Conservation (phyloP, 2,797 vertebrate genomes). For the Cirrhinus molitorella region DNA sequence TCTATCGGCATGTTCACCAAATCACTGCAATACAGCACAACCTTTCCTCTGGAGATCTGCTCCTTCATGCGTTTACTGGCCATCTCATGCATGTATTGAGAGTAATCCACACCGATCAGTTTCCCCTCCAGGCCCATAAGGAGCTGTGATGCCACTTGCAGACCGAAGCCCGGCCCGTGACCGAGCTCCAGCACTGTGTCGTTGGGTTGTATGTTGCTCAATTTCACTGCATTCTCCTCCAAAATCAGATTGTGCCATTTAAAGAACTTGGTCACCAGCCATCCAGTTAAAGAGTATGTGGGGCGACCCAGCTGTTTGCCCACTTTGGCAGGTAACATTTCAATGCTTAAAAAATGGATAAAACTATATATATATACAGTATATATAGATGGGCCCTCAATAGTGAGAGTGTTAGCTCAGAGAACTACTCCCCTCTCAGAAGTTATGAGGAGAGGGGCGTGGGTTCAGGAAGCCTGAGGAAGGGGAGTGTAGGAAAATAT, state of each 20-base stretch:
- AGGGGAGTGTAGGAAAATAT: no score
- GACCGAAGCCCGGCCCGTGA: conserved; percentile 76
- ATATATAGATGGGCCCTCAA: no score
- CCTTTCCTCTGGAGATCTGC: conserved; percentile 70
- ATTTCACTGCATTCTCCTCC: conserved; percentile 72
- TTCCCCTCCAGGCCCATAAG: conserved; percentile 71
- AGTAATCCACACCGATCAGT: conserved; percentile 80
- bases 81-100: conserved; percentile 79
- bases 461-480: no score
- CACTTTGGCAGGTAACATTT: conserved; percentile 67
- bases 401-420: no score
- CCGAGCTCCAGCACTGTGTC: conserved; percentile 79
- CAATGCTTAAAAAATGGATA: neutral
- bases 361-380: no score
- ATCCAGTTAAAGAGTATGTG: conserved; percentile 70
- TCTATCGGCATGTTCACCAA: conserved; percentile 74
- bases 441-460: no score
- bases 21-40: conserved; percentile 71
- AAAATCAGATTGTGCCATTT: conserved; percentile 63
- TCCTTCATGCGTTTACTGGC: conserved; percentile 69
- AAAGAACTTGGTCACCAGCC: conserved; percentile 71
- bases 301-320: conserved; percentile 72
- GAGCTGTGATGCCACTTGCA: conserved; percentile 68
- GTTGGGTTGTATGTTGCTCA: conserved; percentile 70
- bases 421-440: no score